Conservation (phyloP, 2,888 invertebrate species). For the Heliconius erato region DNA sequence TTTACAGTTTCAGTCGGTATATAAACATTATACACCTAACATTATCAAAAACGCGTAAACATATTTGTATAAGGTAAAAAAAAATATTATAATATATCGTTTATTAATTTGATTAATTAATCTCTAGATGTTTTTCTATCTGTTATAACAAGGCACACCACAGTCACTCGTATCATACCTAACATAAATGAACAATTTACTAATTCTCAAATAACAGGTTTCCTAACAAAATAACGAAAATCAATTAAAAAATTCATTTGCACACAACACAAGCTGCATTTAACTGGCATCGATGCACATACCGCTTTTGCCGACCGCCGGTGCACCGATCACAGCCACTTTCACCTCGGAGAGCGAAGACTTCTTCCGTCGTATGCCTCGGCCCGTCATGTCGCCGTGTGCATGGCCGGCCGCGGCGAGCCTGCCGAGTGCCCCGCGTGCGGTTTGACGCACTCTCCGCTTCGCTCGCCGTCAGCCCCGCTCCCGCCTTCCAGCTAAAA, state of each 20-base stretch:
- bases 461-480: constrained; percentile 68
- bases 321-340: constrained; percentile 95
- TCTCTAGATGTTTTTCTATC: constrained; percentile 6
- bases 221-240: not conserved
- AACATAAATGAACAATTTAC: not conserved
- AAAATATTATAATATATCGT: not conserved
- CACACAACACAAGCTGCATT: constrained; percentile 24
- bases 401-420: constrained; percentile 59
- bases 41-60: not conserved
- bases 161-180: not conserved
- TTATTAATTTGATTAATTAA: no score
- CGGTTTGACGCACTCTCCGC: constrained; percentile 56
- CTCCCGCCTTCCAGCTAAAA: constrained; percentile 76
- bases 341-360: constrained; percentile 95
- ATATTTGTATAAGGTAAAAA: not conserved
- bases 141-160: constrained; percentile 12
- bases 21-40: not conserved
- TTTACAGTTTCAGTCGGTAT: not conserved
- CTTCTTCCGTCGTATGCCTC: constrained; percentile 95
- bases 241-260: not conserved
- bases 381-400: constrained; percentile 87
- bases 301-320: constrained; percentile 97
- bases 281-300: constrained; percentile 67
- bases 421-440: constrained; percentile 62
- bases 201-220: not conserved